Evolutionary conservation across 1,140 invertebrate genomes (phyloP), one percentile per base, ranked within the genome.

Genomic region (Drosophila ironensis): DNA sequence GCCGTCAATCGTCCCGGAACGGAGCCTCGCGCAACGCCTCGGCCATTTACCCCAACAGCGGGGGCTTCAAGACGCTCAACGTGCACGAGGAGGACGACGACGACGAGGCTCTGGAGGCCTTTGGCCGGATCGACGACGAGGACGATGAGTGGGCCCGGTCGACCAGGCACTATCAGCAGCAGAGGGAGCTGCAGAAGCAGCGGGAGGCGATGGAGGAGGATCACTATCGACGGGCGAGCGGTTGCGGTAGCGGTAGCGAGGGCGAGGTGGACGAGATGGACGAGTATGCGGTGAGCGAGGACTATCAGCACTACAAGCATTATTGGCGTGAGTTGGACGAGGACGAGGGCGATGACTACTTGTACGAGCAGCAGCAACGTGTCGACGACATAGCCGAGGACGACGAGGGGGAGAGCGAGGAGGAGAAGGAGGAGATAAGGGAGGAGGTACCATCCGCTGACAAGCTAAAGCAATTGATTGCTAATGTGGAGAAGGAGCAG

Each of bases 1-100:
- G 72, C 41, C 64, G 76, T 41, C 81, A 77, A 16, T 56, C 70
- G 1, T 84, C 84, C 3, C 42, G 78, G 4, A 87, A 78, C 64
- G 77, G 33, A 7, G 33, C 67, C 4, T 78, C 84, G 14, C 61
- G 67, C 22, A 87, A 82, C 66, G 73, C 84, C 5, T 86, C 84
- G 12, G 60, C 61, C 17, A 87, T 87, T 59, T 84, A 61, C 24
- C 77, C 71, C 4, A 81, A 41, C 16, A 81, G 75, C 52, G 81
- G 82, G 1, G 67, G 61, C 25, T 87, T 81, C 7, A 87, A 87
- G 40, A 86, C 76, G 0, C 61, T 89, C 0, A 88, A 87, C 47
- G 60, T 87, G 11, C 87, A 87, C 37, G 82, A 89, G 48, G 87
- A 89, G 50, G 78, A 88, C 28, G 87, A 88, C 19, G 87, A 87